Evolutionary conservation across 2,888 invertebrate species (phyloP).

Genomic region (Ditula angustiorana): DNA sequence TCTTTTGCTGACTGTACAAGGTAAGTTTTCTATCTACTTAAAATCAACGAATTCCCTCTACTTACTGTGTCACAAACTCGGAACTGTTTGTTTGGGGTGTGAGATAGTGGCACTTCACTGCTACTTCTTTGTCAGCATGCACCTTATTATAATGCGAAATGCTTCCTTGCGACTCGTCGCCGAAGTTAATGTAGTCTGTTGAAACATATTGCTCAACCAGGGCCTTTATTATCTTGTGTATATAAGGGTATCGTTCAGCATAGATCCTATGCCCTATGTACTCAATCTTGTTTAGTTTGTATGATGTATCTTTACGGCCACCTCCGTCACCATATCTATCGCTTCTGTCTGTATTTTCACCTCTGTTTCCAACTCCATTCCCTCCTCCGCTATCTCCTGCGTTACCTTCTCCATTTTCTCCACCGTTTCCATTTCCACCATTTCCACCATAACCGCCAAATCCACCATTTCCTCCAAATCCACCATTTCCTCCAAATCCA

Average conservation of each 20-base stretch:
- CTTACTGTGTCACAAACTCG: slow-evolving; percentile 72
- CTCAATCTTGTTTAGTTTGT: slow-evolving; percentile 55
- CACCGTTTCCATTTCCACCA: slow-evolving; percentile 28
- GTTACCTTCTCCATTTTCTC: slow-evolving; percentile 42
- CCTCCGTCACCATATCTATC: slow-evolving; percentile 51
- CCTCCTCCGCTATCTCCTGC: slow-evolving; percentile 44
- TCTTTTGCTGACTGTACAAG: too few species aligned
- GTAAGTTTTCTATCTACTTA: too few species aligned
- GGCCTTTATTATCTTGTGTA: slow-evolving; percentile 67
- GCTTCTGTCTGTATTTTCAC: slow-evolving; percentile 44
- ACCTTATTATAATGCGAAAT: slow-evolving; percentile 62
- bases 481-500: slow-evolving; percentile 56
- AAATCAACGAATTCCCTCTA: slow-evolving; percentile 45
- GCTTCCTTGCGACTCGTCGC: slow-evolving; percentile 58
- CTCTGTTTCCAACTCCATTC: slow-evolving; percentile 23
- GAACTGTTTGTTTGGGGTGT: slow-evolving; percentile 51
- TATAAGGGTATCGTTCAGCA: slow-evolving; percentile 71
- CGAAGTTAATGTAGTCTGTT: slow-evolving; percentile 56
- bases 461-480: slow-evolving; percentile 55
- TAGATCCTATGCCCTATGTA: slow-evolving; percentile 69
- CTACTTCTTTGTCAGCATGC: slow-evolving; percentile 64
- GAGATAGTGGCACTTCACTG: slow-evolving; percentile 70
- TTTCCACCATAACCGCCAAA: slow-evolving; percentile 50
- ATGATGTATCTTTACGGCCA: slow-evolving; percentile 46
- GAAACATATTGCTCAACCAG: slow-evolving; percentile 71